Percentiles rank a stretch among this genome's conserved stretches.
Conservation (phyloP, 2,113 vertebrate genomes). For the Prolemur simus region DNA sequence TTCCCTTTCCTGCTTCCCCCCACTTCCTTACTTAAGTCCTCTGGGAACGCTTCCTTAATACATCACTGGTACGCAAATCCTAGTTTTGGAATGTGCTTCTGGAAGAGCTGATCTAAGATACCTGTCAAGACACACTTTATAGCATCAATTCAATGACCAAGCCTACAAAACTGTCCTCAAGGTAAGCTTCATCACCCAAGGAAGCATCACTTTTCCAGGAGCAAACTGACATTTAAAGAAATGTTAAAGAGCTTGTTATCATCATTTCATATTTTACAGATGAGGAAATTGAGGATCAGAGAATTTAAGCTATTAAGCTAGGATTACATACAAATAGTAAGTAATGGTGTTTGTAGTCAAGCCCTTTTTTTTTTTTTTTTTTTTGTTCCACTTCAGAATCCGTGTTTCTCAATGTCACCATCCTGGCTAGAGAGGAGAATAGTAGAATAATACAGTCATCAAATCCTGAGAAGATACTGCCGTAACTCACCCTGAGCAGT, state of each 20-base stretch:
- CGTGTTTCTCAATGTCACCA: background rate
- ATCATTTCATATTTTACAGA: background rate
- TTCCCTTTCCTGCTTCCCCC: background rate
- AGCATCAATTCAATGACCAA: background rate
- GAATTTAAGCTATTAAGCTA: background rate
- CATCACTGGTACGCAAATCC: background rate
- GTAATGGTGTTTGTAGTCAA: background rate
- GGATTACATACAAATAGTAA: background rate
- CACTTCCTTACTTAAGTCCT: background rate
- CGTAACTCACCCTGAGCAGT: background rate
- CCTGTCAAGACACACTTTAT: background rate
- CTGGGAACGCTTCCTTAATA: background rate
- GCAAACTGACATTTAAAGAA: background rate
- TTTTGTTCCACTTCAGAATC: background rate
- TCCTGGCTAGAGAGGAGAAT: background rate
- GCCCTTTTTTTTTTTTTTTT: background rate
- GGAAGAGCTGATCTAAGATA: background rate
- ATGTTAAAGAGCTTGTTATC: background rate
- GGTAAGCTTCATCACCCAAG: background rate
- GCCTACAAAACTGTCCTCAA: background rate
- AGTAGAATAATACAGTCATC: background rate
- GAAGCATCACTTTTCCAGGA: background rate
- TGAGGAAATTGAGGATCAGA: background rate
- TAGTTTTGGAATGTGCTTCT: background rate
- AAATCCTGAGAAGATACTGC: background rate